Evolutionary conservation across 1,140 invertebrate genomes (phyloP), one percentile per base, ranked within the genome.

Genomic region (Tetramorium simillimum): DNA sequence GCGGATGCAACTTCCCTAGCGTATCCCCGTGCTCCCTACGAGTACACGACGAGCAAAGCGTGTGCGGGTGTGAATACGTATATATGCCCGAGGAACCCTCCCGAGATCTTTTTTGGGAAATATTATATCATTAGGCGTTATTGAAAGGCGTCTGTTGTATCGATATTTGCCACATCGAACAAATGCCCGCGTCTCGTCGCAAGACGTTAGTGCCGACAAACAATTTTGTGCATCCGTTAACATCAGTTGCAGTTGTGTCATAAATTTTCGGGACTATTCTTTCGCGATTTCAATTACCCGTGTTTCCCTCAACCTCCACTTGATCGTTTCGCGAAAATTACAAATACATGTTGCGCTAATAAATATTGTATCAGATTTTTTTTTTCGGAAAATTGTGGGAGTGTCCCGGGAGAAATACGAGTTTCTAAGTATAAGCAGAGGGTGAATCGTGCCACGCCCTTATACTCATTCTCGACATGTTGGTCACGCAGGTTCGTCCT

Each of bases 1-100:
- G 76, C 91, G 91, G 91, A 92, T 92, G 92, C 92, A 91, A 91
- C 91, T 89, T 92, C 85, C 80, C 90, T 69, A 40, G 70, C 60
- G 72, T 86, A 86, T 76, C 76, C 76, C 49, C 76, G 37, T 51
- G 33, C 58, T 80, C 58, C 28, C 69, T 24, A 62, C 63, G 76
- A 69, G 53, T 24, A 60, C n/a, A 24, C 53, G 16, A 40, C 14
- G 21, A n/a, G 12, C 33, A 21, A 21, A 28, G 9, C 28, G n/a
- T 24, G 77, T 24, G 77, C 88, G 85, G 86, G 89, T 86, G 89
- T 88, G 69, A 62, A 65, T 49, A 9, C 60, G 21, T 21, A 2
- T 72, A 72, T 18, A 16, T 18, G 18, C 21, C 33, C 7, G 37
- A 18, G 37, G 46, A 77, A 62, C 72, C 51, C 70, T 77, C 37